Conservation (phyloP, 2,113 vertebrate genomes). For the Eira barbara region DNA sequence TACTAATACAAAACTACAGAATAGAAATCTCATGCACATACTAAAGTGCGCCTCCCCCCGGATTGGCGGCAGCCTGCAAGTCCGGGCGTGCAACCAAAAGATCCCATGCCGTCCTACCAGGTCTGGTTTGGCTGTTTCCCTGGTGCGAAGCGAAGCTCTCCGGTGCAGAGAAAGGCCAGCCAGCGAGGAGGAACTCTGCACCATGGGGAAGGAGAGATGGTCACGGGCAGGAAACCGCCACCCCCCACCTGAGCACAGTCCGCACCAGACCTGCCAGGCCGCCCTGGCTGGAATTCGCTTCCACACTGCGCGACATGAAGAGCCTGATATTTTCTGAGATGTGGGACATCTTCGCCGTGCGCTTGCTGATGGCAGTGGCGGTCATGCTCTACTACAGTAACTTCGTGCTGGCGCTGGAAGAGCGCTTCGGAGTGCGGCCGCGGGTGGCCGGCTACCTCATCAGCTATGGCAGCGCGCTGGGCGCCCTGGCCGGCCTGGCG, state of each 20-base stretch:
- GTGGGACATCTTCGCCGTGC: constrained; percentile 93
- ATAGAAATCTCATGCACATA: background rate
- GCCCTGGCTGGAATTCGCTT: constrained; percentile 82
- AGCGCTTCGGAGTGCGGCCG: constrained; percentile 92
- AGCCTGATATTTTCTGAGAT: constrained; percentile 88
- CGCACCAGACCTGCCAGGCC: constrained; percentile 38
- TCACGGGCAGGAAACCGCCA: background rate
- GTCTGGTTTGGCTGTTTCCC: constrained; percentile 92
- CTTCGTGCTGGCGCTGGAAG: constrained; percentile 94
- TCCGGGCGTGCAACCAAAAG: rapidly evolving
- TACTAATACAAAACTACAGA: background rate
- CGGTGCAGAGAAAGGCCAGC: background rate
- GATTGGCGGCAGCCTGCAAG: background rate
- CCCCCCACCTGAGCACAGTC: background rate
- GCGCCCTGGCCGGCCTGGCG: constrained; percentile 89
- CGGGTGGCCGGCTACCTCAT: constrained; percentile 91
- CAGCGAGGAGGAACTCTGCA: background rate
- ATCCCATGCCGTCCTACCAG: constrained; percentile 74
- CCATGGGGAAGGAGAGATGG: background rate
- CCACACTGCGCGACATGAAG: constrained; percentile 84
- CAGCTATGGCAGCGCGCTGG: constrained; percentile 93
- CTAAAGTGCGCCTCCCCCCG: rapidly evolving
- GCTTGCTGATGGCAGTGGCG: constrained; percentile 92
- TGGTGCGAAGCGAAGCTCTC: constrained; percentile 80
- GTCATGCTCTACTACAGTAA: constrained; percentile 96